Base-by-base conservation (phyloP, 2,113 vertebrate species). In the Otus sunia region DNA sequence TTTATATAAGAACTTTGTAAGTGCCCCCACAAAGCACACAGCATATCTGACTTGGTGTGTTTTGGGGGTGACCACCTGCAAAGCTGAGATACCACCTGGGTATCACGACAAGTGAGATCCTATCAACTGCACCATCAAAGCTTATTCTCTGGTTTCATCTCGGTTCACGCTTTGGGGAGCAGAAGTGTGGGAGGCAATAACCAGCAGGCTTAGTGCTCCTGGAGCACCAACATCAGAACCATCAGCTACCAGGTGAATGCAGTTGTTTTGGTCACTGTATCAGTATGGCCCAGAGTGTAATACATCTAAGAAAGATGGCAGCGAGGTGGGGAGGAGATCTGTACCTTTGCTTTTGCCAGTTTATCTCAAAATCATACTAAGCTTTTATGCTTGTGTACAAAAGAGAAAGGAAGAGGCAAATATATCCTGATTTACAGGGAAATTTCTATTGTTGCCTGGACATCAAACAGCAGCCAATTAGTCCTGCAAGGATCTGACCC, bases 391-490 rank as follows among this genome's bases (percentile, higher is more conserved):
- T 49, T 32, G 22, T 53, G 39, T 37, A 75, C 1, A 0, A 75
- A 89, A 91, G 17, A 96, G 67, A 92, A 92, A 81, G 86, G 66
- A 92, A 85, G 30, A 81, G 10, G 64, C 69, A 95, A 93, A 89
- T 37, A 37, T 45, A 79, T 47, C 72, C 90, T 62, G 71, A 96
- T 93, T 81, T 86, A 86, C 67, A 67, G 78, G 32, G 34, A 95
- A 90, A 88, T 90, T 80, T 93, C 77, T 93, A 90, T 88, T 96
- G 92, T 92, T 97, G 93, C 81, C 58, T 88, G 94, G 85, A 95
- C 95, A 94, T 94, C 90, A 97, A 97, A 96, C 75, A 93, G 85
- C 55, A 88, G 20, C 55, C 82, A 96, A 96, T 95, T 93, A 97
- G 94, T 74, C 95, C 90, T 97, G 92, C 86, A 79, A 95, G 67